A percentile compares a stretch with the other conserved stretches of the same genome.
phyloP scores from a whole-genome alignment of 2,888 invertebrate genomes.

The Cyclophora albipunctata region DNA sequence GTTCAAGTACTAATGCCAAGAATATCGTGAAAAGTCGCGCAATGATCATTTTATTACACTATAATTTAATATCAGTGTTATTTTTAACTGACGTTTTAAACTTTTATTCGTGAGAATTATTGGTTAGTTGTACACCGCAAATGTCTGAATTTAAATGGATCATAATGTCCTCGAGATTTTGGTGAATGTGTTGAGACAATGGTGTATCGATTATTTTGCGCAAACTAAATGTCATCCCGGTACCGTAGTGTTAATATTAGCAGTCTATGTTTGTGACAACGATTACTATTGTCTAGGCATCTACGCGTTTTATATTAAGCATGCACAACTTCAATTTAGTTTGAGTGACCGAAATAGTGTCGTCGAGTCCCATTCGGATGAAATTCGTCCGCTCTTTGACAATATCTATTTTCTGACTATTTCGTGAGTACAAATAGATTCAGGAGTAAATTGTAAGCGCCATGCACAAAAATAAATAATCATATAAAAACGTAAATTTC shows the following conservation, averaged over 20 bases:
- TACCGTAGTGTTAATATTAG: slow-evolving; percentile 74
- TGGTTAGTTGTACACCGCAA: slow-evolving; percentile 22
- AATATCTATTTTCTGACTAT: slow-evolving; percentile 50
- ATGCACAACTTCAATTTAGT: slow-evolving; percentile 61
- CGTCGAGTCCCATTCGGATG: slow-evolving; percentile 48
- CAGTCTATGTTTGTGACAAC: slow-evolving; percentile 69
- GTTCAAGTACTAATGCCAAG: slow-evolving; percentile 60
- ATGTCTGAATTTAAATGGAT: slow-evolving; percentile 30
- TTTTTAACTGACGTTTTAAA: slow-evolving; percentile 38
- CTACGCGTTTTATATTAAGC: slow-evolving; percentile 72
- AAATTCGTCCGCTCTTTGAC: slow-evolving; percentile 48
- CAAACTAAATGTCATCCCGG: slow-evolving; percentile 74
- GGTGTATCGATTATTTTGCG: slow-evolving; percentile 75
- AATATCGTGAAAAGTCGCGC: slow-evolving; percentile 67
- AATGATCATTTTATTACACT: slow-evolving; percentile 54
- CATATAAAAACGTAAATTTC: not conserved
- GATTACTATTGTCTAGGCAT: slow-evolving; percentile 72
- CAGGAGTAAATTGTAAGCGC: not conserved
- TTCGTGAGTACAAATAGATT: slow-evolving; percentile 30
- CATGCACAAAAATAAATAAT: not conserved
- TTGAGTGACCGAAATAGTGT: slow-evolving; percentile 67
- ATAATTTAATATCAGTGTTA: slow-evolving; percentile 56
- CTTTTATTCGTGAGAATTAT: slow-evolving; percentile 20
- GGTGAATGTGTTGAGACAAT: slow-evolving; percentile 72
- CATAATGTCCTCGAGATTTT: slow-evolving; percentile 51